These are phyloP conservation scores for Dasypogon diadema DNA, from an alignment of 2,888 invertebrate genomes.

Conservation along the genomic window DNA sequence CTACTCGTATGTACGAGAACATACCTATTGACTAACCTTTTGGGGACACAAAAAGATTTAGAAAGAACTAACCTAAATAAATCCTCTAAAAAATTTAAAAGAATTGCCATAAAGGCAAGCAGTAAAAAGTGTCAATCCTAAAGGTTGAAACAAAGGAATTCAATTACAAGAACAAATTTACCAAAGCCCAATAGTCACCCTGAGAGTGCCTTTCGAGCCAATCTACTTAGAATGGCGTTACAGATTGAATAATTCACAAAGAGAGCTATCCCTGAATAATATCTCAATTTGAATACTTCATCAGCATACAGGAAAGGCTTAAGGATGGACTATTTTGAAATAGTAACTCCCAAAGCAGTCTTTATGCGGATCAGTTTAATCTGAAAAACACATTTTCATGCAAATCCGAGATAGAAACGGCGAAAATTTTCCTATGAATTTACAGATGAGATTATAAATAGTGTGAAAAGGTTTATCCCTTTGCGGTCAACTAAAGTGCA, in stretches of 20 bases:
- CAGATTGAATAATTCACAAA: constrained; percentile 14
- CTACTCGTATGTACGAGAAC: too few relatives aligned
- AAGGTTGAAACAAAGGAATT: too few relatives aligned
- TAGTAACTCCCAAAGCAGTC: constrained; percentile 12
- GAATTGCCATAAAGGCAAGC: too few relatives aligned
- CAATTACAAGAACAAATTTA: too few relatives aligned
- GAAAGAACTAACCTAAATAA: too few relatives aligned
- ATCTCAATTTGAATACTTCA: constrained; percentile 24
- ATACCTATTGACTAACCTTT: too few relatives aligned
- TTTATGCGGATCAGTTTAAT: constrained; percentile 30
- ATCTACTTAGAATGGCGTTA: too few relatives aligned
- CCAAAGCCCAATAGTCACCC: too few relatives aligned
- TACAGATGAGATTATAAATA: constrained; percentile 13
- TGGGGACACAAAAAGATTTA: too few relatives aligned
- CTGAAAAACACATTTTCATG: constrained; percentile 35
- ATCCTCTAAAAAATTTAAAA: too few relatives aligned
- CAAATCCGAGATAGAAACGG: constrained; percentile 5
- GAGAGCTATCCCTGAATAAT: background rate
- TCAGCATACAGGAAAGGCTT: constrained; percentile 11
- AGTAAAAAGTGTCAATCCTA: too few relatives aligned
- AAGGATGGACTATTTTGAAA: background rate
- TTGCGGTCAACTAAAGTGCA: constrained; percentile 1
- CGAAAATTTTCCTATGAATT: constrained; percentile 7
- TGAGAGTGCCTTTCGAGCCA: too few relatives aligned
- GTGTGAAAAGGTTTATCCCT: constrained; percentile 3